Conservation (phyloP, 53 echinoderm and acorn worm genomes). For the Luidia sarsii region DNA sequence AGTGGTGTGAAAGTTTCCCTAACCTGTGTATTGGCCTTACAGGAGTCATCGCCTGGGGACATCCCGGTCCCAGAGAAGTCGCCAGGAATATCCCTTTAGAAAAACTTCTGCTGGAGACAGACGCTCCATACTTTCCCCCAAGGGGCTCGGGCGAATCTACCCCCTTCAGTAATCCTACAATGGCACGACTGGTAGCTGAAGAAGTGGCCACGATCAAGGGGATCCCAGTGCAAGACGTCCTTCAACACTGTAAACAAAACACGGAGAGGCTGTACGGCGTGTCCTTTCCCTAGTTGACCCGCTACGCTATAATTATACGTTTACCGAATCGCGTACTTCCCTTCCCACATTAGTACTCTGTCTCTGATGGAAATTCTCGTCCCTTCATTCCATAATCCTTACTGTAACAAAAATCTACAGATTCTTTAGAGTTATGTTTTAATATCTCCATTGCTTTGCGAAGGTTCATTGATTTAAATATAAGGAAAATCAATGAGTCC, state of each 20-base stretch:
- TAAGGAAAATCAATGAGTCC: no score
- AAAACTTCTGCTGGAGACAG: slow-evolving; percentile 2
- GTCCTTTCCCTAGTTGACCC: not conserved
- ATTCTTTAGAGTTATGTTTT: not conserved
- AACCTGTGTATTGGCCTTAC: not conserved
- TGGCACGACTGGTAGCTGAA: not conserved
- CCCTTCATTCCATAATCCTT: not conserved
- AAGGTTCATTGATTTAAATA: no score
- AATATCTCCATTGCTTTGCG: no score
- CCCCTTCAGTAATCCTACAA: slow-evolving; percentile 15
- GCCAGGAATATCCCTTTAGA: not conserved
- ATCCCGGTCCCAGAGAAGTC: not conserved
- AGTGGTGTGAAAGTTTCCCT: not conserved
- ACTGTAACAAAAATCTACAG: not conserved
- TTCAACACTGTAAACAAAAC: not conserved
- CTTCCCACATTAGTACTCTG: not conserved
- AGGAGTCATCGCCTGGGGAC: not conserved
- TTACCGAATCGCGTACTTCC: not conserved
- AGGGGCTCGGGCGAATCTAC: no score
- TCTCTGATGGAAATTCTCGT: not conserved
- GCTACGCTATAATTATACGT: not conserved
- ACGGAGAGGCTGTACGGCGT: slow-evolving; percentile 11
- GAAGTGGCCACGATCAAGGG: not conserved
- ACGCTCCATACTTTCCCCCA: slow-evolving; percentile 6
- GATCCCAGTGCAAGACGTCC: not conserved